A percentile compares a stretch with the other conserved stretches of the same genome.
phyloP scores from a whole-genome alignment of 2,797 vertebrate species.

The Gobio occitaniae region DNA sequence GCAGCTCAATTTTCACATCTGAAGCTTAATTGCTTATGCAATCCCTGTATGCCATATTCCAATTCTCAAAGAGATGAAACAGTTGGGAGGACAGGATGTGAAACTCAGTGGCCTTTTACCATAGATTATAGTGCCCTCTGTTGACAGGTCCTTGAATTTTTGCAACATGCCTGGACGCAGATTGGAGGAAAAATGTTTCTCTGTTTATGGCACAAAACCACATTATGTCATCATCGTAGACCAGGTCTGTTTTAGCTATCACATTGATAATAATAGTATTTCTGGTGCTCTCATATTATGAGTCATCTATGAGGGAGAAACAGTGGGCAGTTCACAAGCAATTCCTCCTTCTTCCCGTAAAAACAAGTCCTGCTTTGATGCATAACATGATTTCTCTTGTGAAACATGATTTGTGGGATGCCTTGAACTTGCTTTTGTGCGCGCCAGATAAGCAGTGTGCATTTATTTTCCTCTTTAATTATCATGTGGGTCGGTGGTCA shows the following conservation, averaged over 20 bases:
- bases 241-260: slow-evolving; percentile 43
- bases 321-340: slow-evolving; percentile 32
- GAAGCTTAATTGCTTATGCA: slow-evolving; percentile 53
- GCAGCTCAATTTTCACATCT: slow-evolving; percentile 42
- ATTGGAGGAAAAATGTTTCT: slow-evolving; percentile 13
- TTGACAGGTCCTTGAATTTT: slow-evolving; percentile 36
- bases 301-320: slow-evolving; percentile 38
- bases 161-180: neutral
- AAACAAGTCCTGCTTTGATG: slow-evolving; percentile 11
- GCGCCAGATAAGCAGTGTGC: neutral
- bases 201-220: slow-evolving; percentile 44
- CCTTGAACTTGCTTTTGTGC: neutral
- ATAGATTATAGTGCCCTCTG: slow-evolving; percentile 55
- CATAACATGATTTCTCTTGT: neutral
- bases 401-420: slow-evolving; percentile 20
- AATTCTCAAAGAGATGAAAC: slow-evolving; percentile 41
- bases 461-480: slow-evolving; percentile 34
- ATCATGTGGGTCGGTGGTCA: neutral
- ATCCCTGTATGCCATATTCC: slow-evolving; percentile 41
- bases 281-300: slow-evolving; percentile 30
- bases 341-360: slow-evolving; percentile 11
- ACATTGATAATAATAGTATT: slow-evolving; percentile 42
- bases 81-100: slow-evolving; percentile 27
- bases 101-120: neutral
- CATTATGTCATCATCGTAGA: slow-evolving; percentile 43